phyloP scores from a whole-genome alignment of 2,888 invertebrate genomes.

The Acholoe squamosa region DNA sequence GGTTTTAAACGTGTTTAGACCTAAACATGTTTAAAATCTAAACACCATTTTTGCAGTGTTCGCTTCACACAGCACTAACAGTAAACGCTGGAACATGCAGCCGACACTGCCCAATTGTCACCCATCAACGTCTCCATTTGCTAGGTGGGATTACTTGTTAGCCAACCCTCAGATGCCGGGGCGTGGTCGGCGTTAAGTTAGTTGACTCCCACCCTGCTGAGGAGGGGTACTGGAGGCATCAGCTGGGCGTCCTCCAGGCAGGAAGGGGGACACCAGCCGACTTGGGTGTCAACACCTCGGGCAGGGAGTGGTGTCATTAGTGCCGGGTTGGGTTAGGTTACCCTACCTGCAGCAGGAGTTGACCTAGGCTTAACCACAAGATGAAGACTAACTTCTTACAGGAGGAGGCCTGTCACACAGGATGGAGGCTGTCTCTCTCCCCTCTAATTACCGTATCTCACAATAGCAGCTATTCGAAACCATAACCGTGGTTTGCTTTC shows the following conservation, averaged over 20 bases:
- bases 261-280: background rate
- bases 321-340: background rate
- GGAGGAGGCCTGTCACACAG: background rate
- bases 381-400: background rate
- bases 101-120: constrained; percentile 47
- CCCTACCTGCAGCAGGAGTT: background rate
- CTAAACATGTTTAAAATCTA: no score
- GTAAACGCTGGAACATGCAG: background rate
- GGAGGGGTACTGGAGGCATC: constrained; percentile 25
- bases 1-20: no score
- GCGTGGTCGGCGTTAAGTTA: constrained; percentile 28
- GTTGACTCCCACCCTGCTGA: background rate
- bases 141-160: constrained; percentile 45
- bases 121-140: constrained; percentile 48
- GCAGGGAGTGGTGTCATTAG: constrained; percentile 12
- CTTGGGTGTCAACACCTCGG: constrained; percentile 44
- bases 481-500: no score
- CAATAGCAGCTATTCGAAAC: no score
- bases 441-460: no score
- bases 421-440: no score
- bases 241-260: constrained; percentile 8
- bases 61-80: background rate
- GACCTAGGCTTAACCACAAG: background rate
- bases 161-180: constrained; percentile 2
- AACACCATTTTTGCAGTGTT: no score